phyloP scores from a whole-genome alignment of 2,113 vertebrate genomes.

The Ictalurus punctatus region DNA sequence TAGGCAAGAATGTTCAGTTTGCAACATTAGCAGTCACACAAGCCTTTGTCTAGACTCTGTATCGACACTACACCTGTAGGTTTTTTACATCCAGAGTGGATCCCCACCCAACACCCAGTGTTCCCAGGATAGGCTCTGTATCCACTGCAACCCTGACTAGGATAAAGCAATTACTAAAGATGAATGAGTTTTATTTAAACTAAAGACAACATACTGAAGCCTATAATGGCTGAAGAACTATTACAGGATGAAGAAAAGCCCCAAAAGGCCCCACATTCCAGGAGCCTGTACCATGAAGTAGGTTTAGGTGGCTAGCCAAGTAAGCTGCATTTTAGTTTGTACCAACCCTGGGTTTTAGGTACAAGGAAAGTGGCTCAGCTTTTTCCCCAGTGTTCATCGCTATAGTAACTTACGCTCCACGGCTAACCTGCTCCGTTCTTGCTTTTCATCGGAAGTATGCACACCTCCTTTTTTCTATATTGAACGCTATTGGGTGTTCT shows the following conservation, averaged over 20 bases:
- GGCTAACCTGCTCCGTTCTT: no score
- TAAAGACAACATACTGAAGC: background rate
- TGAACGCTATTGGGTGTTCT: no score
- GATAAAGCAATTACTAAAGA: background rate
- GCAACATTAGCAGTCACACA: conserved; percentile 31
- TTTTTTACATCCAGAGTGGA: background rate
- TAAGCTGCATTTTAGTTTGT: no score
- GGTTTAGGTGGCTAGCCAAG: no score
- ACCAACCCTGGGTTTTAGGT: no score
- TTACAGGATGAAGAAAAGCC: background rate
- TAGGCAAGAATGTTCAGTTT: conserved; percentile 26
- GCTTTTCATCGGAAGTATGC: no score
- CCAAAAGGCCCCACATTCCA: background rate
- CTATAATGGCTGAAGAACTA: background rate
- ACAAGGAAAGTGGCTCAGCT: no score
- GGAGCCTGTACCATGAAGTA: no score
- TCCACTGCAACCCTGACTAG: background rate
- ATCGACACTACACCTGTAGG: background rate
- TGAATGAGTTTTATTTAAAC: background rate
- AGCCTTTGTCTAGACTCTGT: conserved; percentile 16
- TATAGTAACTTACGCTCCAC: no score
- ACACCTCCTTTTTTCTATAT: no score
- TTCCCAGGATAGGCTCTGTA: background rate
- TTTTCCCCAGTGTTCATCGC: no score
- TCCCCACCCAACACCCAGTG: background rate